These are phyloP conservation scores for Hemithea aestivaria DNA, from an alignment of 2,888 invertebrate genomes.

Conservation along the genomic window DNA sequence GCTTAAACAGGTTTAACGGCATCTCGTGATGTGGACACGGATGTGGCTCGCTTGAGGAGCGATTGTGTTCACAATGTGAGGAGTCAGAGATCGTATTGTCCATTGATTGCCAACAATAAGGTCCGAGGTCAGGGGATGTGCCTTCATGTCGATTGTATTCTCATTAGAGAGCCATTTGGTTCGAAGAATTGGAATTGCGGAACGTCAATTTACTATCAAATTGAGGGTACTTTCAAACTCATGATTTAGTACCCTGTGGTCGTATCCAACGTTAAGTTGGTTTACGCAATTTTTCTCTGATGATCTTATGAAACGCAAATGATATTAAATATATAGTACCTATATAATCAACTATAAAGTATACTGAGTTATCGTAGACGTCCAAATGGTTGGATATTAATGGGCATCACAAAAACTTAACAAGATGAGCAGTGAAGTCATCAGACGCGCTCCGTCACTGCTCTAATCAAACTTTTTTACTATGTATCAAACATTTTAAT, in stretches of 20 bases:
- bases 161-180: slow-evolving; percentile 23
- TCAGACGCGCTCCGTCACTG: slow-evolving; percentile 14
- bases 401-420: slow-evolving; percentile 11
- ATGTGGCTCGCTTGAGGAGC: slow-evolving; percentile 45
- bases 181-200: slow-evolving; percentile 1
- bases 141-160: slow-evolving; percentile 55
- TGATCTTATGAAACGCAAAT: no score
- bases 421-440: slow-evolving; percentile 15
- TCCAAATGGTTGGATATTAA: not conserved
- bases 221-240: no score
- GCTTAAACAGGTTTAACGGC: slow-evolving; percentile 48
- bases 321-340: no score
- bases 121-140: slow-evolving; percentile 50
- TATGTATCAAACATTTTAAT: slow-evolving; percentile 12
- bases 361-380: no score
- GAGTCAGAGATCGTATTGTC: slow-evolving; percentile 37
- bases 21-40: slow-evolving; percentile 42
- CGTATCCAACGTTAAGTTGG: no score
- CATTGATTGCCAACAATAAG: slow-evolving; percentile 50
- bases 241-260: no score
- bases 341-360: no score
- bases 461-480: slow-evolving; percentile 9
- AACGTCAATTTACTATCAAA: no score
- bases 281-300: no score
- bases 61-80: slow-evolving; percentile 37